These are phyloP conservation scores for Fistularia tabacaria DNA, from an alignment of 2,797 vertebrate species.

Conservation along the genomic window DNA sequence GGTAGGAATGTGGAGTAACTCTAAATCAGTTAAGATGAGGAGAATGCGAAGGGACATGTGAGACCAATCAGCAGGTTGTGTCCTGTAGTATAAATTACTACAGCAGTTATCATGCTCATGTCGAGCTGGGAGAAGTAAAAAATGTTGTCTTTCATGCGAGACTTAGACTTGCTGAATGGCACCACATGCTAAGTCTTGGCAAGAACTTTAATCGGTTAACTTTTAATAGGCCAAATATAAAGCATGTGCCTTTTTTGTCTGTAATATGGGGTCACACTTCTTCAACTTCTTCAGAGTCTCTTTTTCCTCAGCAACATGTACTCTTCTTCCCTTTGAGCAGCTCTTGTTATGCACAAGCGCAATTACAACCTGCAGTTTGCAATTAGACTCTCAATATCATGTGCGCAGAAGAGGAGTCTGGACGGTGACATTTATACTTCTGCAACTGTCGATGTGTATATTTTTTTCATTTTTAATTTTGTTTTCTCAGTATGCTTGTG, in stretches of 20 bases:
- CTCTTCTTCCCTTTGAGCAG: neutral
- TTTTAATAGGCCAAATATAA: constrained; percentile 32
- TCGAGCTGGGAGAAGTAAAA: constrained; percentile 13
- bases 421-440: too few relatives aligned
- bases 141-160: constrained; percentile 9
- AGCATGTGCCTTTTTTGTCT: constrained; percentile 33
- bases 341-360: too few relatives aligned
- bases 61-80: too few relatives aligned
- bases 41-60: neutral
- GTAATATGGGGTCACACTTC: constrained; percentile 16
- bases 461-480: too few relatives aligned
- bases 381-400: too few relatives aligned
- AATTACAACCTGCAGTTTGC: too few relatives aligned
- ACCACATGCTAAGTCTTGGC: too few relatives aligned
- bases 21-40: constrained; percentile 2
- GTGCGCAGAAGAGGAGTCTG: too few relatives aligned
- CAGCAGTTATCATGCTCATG: constrained; percentile 1
- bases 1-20: constrained; percentile 13
- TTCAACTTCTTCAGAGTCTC: neutral
- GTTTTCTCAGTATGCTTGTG: too few relatives aligned
- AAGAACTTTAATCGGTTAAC: constrained; percentile 10
- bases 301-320: constrained; percentile 1
- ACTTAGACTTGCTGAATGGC: neutral
- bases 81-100: neutral
- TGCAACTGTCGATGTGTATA: too few relatives aligned